Conservation (phyloP, 53 echinoderm and acorn worm genomes). For the Stichopus horrens region DNA sequence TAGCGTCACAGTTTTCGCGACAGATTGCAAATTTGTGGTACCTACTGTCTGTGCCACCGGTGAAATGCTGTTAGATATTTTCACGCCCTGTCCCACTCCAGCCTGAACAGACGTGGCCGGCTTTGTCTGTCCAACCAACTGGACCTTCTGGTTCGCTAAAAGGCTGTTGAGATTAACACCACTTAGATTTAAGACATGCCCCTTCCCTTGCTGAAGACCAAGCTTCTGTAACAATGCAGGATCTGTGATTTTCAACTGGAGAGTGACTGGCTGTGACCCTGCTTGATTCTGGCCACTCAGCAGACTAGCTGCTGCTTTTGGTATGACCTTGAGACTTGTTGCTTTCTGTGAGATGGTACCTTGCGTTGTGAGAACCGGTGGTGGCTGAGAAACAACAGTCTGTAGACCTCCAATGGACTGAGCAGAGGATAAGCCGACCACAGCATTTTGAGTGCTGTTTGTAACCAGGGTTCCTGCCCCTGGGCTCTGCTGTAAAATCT, state of each 20-base stretch:
- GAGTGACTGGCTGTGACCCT: slow-evolving; percentile 66
- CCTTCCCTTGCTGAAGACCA: slow-evolving; percentile 55
- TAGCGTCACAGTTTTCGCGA: not conserved
- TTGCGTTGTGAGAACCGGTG: not conserved
- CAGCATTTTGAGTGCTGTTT: slow-evolving; percentile 18
- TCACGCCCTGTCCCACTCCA: not conserved
- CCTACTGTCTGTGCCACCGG: slow-evolving; percentile 11
- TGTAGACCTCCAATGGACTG: slow-evolving; percentile 7
- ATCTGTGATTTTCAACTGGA: slow-evolving; percentile 83
- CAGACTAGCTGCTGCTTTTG: slow-evolving; percentile 14
- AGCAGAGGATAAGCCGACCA: not conserved
- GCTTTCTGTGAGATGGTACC: slow-evolving; percentile 22
- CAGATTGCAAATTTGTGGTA: not conserved
- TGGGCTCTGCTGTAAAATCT: not conserved
- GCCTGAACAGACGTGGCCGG: not conserved
- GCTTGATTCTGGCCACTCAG: slow-evolving; percentile 5
- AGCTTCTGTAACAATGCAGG: slow-evolving; percentile 72
- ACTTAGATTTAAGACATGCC: slow-evolving; percentile 60
- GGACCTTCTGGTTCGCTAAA: slow-evolving; percentile 39
- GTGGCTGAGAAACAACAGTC: slow-evolving; percentile 10
- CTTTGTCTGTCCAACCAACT: slow-evolving; percentile 14
- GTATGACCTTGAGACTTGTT: slow-evolving; percentile 12
- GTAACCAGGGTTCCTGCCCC: slow-evolving; percentile 7
- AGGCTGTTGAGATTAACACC: slow-evolving; percentile 39
- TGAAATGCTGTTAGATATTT: not conserved